Base-by-base conservation (phyloP, 1,140 invertebrate species). In the Kradibia gibbosae region DNA sequence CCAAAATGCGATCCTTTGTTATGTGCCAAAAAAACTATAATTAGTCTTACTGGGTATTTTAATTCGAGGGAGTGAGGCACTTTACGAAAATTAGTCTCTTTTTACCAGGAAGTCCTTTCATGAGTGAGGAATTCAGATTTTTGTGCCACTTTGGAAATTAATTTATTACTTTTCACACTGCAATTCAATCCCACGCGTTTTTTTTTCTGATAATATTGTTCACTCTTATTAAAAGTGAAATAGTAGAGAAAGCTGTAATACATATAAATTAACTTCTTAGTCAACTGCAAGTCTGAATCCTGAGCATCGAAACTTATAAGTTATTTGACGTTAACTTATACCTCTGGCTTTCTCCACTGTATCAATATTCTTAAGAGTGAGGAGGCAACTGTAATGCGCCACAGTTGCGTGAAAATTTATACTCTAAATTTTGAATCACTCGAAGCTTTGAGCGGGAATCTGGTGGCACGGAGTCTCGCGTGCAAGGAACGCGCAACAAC, bases 291-390 rank as follows among this genome's bases (percentile, higher is more conserved):
- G 20, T 67, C 62, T 15, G 28, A 67, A 39, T 67, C 34, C 36
- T 34, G 34, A 34, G 20, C 28, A 67, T 67, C 39, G 34, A 67
- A 39, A 39, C 36, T 67, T 39, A 39, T 67, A 67, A 67, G 34
- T 67, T 67, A 67, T 67, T 34, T 67, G 62, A 67, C 62, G 20
- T 67, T 67, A 67, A 67, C 36, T 67, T 67, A 67, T 67, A 67
- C 62, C 3, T 67, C 34, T 67, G 34, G 22, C 62, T 67, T 67
- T 67, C 62, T 67, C 62, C n/a, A 36, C 62, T 65, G 31, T 36
- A 20, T 65, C 62, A 3, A 65, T 65, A 65, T 65, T 65, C 62
- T 15, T 36, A 36, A 36, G 62, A 36, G 34, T n/a, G 62, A n/a
- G 20, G 39, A 67, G 34, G 13, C 13, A 20, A 15, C 15, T 8